Percentiles rank a stretch among this genome's conserved stretches.
phyloP scores from a whole-genome alignment of 2,888 invertebrate genomes.

The Ceraclea dissimilis region DNA sequence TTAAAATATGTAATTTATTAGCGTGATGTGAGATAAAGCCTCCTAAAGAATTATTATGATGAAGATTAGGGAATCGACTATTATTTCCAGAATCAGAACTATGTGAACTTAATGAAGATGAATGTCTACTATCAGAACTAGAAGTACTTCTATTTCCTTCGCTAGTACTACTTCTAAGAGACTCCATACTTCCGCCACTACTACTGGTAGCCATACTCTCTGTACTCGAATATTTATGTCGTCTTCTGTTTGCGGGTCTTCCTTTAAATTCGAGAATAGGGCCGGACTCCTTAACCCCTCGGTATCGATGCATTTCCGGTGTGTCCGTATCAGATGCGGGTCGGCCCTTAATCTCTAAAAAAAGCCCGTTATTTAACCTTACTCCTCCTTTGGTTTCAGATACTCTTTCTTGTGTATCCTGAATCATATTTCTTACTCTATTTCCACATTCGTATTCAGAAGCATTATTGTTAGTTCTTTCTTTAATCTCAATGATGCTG shows the following conservation, averaged over 20 bases:
- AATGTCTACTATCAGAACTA: conserved; percentile 77
- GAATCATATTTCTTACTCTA: conserved; percentile 44
- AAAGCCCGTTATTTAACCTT: conserved; percentile 59
- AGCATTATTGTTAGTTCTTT: conserved; percentile 40
- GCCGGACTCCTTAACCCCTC: conserved; percentile 50
- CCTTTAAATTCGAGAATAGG: conserved; percentile 57
- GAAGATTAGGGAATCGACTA: conserved; percentile 49
- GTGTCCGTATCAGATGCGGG: conserved; percentile 53
- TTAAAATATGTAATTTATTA: conserved; percentile 74
- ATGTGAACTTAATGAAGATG: conserved; percentile 77
- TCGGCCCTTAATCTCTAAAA: conserved; percentile 67
- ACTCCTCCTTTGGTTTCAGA: conserved; percentile 64
- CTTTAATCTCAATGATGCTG: conserved; percentile 56
- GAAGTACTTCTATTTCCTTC: conserved; percentile 81
- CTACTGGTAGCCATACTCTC: conserved; percentile 85
- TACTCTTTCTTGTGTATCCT: conserved; percentile 50
- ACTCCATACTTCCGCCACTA: conserved; percentile 83
- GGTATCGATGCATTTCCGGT: conserved; percentile 49
- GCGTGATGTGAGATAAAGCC: conserved; percentile 65
- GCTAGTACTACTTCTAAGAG: conserved; percentile 77
- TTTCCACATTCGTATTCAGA: conserved; percentile 47
- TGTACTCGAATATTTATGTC: conserved; percentile 65
- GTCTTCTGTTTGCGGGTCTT: conserved; percentile 47
- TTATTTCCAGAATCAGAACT: conserved; percentile 73
- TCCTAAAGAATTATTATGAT: conserved; percentile 52